Percentiles rank a stretch among this genome's conserved stretches.
Conservation (phyloP, 2,888 invertebrate genomes). For the Thereva nobilitata region DNA sequence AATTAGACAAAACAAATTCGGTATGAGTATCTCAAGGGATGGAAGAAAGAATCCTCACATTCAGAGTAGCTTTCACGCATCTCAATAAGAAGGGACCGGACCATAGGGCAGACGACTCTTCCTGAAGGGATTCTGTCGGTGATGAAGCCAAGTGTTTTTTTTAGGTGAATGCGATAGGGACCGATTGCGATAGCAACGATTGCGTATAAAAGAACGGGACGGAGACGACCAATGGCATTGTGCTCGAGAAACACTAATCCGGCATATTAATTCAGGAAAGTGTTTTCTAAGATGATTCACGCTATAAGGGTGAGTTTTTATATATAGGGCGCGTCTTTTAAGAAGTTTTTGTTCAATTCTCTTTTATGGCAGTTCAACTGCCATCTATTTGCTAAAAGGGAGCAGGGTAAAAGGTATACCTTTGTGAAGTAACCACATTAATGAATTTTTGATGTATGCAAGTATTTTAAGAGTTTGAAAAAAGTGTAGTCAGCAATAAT, state of each 20-base stretch:
- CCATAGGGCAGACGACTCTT: neutral
- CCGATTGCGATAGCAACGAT: constrained; percentile 1
- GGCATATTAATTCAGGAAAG: constrained; percentile 39
- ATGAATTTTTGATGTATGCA: too few species aligned
- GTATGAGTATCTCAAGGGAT: constrained; percentile 33
- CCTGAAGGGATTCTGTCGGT: too few species aligned
- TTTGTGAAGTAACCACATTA: too few species aligned
- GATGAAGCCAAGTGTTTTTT: too few species aligned
- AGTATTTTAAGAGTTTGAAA: too few species aligned
- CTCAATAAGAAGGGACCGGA: neutral
- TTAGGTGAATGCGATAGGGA: constrained; percentile 6
- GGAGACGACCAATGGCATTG: constrained; percentile 3
- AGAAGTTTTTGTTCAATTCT: too few species aligned
- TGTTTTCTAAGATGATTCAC: constrained; percentile 39
- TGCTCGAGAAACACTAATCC: constrained; percentile 32
- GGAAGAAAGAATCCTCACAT: neutral
- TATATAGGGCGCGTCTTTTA: too few species aligned
- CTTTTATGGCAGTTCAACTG: too few species aligned
- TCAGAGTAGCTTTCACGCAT: neutral
- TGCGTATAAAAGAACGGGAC: neutral
- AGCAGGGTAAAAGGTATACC: too few species aligned
- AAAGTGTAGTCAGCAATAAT: too few species aligned
- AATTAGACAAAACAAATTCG: constrained; percentile 42
- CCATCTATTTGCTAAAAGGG: too few species aligned
- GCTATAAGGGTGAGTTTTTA: too few species aligned